Percentiles rank a stretch among this genome's conserved stretches.
phyloP scores from a whole-genome alignment of 2,888 invertebrate genomes.

The Ormyrus rosae region DNA sequence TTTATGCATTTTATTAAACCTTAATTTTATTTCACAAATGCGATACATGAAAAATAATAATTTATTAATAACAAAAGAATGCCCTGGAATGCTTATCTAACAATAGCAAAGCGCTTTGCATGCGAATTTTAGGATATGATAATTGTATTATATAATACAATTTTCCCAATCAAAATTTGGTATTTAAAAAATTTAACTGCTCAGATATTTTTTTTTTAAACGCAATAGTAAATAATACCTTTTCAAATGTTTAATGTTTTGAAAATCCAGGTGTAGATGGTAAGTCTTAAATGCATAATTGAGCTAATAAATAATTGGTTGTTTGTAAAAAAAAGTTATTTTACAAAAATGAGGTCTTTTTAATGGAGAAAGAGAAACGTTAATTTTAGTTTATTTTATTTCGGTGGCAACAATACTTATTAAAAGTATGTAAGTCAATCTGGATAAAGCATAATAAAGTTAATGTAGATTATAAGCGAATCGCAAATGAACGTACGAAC shows the following conservation, averaged over 20 bases:
- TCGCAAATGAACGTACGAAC: not conserved
- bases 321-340: slow-evolving; percentile 28
- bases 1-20: slow-evolving; percentile 12
- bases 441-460: not conserved
- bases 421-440: slow-evolving; percentile 15
- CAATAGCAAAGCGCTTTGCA: slow-evolving; percentile 40
- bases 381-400: slow-evolving; percentile 17
- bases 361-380: not conserved
- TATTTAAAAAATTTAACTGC: slow-evolving; percentile 15
- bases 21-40: not conserved
- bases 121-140: slow-evolving; percentile 9
- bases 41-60: not conserved
- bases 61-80: not conserved
- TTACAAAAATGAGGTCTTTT: not conserved
- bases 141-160: not conserved
- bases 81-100: slow-evolving; percentile 32
- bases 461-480: not conserved
- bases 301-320: slow-evolving; percentile 42
- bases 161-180: no score
- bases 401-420: slow-evolving; percentile 10
- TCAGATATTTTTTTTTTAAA: not conserved
- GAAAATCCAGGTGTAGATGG: no score
- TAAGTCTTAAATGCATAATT: not conserved
- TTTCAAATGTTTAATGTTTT: not conserved
- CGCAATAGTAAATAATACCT: not conserved